Evolutionary conservation across 2,113 vertebrate species (phyloP).

Genomic region (Microcebus tavaratra): DNA sequence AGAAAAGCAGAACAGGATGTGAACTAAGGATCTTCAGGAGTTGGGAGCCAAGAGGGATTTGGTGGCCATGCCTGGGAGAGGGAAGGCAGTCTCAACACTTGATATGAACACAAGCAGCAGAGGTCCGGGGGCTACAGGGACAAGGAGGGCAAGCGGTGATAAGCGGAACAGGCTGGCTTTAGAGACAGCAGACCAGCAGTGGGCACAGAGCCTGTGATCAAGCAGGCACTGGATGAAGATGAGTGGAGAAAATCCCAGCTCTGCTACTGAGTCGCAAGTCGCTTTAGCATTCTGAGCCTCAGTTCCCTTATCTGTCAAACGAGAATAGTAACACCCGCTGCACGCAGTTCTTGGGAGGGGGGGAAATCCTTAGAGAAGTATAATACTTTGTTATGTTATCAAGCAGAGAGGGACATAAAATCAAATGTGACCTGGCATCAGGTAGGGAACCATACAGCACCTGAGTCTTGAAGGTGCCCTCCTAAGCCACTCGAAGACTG

Average conservation of each 20-base stretch:
- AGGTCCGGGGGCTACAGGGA: neutral
- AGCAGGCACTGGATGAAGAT: neutral
- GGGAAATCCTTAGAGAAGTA: neutral
- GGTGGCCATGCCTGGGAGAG: neutral
- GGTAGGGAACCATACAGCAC: neutral
- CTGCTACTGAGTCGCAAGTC: neutral
- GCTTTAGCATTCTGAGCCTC: neutral
- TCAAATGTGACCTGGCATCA: conserved; percentile 62
- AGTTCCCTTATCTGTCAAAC: neutral
- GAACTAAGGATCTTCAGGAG: neutral
- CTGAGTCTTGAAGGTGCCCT: neutral
- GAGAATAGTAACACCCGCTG: neutral
- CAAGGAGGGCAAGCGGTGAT: rapidly evolving
- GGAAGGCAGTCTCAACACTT: conserved; percentile 52
- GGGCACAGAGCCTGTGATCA: neutral
- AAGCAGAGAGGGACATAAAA: neutral
- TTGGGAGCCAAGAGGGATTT: neutral
- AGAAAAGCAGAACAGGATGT: neutral
- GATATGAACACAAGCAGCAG: conserved; percentile 57
- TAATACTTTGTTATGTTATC: neutral
- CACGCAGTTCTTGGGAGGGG: too few species aligned
- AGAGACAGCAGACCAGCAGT: neutral
- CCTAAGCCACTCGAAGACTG: neutral
- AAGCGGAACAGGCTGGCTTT: neutral
- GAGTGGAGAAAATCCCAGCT: neutral